Conservation (phyloP, 2,113 vertebrate species). For the Cottus gobio region DNA sequence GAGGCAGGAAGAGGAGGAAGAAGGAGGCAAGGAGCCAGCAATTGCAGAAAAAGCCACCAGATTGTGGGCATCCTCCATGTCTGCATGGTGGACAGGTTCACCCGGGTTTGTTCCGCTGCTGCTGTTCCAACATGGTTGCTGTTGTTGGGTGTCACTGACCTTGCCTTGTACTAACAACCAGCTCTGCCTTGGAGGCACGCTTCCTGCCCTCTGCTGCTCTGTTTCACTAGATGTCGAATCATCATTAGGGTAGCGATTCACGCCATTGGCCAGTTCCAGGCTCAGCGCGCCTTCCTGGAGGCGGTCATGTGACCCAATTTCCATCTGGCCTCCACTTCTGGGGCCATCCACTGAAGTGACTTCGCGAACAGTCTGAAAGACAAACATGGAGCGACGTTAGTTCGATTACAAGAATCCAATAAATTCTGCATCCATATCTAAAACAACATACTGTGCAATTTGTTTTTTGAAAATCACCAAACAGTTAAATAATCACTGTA, state of each 20-base stretch:
- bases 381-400: slow-evolving; percentile 42
- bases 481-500: background rate
- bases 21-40: slow-evolving; percentile 87
- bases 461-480: background rate
- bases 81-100: slow-evolving; percentile 74
- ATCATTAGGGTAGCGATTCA: slow-evolving; percentile 82
- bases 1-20: slow-evolving; percentile 68
- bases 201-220: slow-evolving; percentile 82
- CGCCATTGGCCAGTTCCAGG: slow-evolving; percentile 89
- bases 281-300: slow-evolving; percentile 91
- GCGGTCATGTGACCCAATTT: slow-evolving; percentile 96
- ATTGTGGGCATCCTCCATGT: slow-evolving; percentile 92
- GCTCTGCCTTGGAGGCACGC: slow-evolving; percentile 64
- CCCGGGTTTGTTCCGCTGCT: slow-evolving; percentile 40
- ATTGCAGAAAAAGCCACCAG: slow-evolving; percentile 94
- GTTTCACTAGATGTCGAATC: slow-evolving; percentile 72
- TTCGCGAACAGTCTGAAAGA: slow-evolving; percentile 89
- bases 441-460: background rate
- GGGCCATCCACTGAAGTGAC: slow-evolving; percentile 95
- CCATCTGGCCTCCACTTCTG: slow-evolving; percentile 96
- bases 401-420: background rate
- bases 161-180: slow-evolving; percentile 77
- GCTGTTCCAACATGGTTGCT: slow-evolving; percentile 72
- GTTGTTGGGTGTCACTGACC: slow-evolving; percentile 74
- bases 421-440: background rate